These are phyloP conservation scores for Trinorchestia longiramus DNA, from an alignment of 1,140 invertebrate species.

Conservation along the genomic window DNA sequence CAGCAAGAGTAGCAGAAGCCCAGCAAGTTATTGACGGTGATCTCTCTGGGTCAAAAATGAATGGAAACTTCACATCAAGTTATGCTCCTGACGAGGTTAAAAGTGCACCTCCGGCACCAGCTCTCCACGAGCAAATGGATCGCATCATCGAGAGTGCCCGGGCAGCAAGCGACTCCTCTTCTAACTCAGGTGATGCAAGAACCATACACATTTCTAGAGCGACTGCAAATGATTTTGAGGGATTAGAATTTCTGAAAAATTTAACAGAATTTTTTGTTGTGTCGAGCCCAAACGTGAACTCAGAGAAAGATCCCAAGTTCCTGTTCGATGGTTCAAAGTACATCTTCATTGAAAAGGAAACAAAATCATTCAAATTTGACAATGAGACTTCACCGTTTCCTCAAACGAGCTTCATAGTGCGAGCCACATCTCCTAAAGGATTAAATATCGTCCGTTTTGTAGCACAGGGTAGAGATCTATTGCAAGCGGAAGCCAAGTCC, in stretches of 20 bases:
- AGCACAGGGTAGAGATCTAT: background rate
- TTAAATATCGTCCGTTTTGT: background rate
- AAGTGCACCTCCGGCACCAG: background rate
- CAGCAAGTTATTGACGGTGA: background rate
- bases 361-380: background rate
- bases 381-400: background rate
- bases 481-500: background rate
- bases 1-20: background rate
- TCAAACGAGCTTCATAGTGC: background rate
- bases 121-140: background rate
- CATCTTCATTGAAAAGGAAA: constrained; percentile 11
- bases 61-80: background rate
- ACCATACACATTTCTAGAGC: background rate
- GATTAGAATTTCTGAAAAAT: background rate
- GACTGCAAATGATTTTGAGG: background rate
- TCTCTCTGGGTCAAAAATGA: background rate
- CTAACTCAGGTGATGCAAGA: background rate
- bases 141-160: background rate
- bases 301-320: background rate
- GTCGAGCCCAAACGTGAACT: background rate
- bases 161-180: background rate
- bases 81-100: background rate
- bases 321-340: background rate
- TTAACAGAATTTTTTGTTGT: background rate
- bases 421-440: background rate